Base-by-base conservation (phyloP, 2,113 vertebrate genomes). In the Seriola aureovittata region DNA sequence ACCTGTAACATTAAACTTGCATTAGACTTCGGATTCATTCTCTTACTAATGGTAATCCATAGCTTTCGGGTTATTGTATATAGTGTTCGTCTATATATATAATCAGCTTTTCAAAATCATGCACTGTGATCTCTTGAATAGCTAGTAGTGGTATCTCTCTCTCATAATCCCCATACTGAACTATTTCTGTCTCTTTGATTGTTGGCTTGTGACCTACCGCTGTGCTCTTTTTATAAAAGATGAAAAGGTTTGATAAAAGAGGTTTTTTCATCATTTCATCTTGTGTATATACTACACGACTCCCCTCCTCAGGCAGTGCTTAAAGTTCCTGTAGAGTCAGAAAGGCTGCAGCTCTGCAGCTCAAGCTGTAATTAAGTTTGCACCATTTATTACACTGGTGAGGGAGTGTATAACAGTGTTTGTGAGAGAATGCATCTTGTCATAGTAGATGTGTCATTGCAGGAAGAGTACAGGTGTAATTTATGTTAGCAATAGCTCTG, bases 41-140 rank as follows among this genome's bases (percentile, higher is more conserved):
- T 78, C 32, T 70, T 50, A 57, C 46, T 25, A 34, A 40, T 50
- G 12, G 29, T 32, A 46, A 13, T 67, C 1, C 34, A 54, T 70
- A 25, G n/a, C 12, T 48, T 12, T 64, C 58, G 42, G 17, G 17
- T 21, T 17, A 36, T 63, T 86, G 50, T 71, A 78, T 60, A 72
- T 60, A 88, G 32, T 76, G 3, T 81, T 60, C n/a, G 81, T 64
- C 7, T 6, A 13, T 36, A 23, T 29, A 10, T 60, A 19, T 21
- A 67, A 70, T 40, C 59, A 64, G 42, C 29, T 48, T 81, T 71
- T 78, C n/a, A 42, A 11, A 64, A 46, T 54, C n/a, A 29, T 36
- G 23, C 40, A 69, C 38, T 63, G 4, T 63, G 19, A 34, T 23
- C 44, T 71, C 10, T 77, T 50, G 14, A 54, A 46, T 21, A 13